Evolutionary conservation across 2,797 vertebrate genomes (phyloP).

Genomic region (Limnodromus scolopaceus): DNA sequence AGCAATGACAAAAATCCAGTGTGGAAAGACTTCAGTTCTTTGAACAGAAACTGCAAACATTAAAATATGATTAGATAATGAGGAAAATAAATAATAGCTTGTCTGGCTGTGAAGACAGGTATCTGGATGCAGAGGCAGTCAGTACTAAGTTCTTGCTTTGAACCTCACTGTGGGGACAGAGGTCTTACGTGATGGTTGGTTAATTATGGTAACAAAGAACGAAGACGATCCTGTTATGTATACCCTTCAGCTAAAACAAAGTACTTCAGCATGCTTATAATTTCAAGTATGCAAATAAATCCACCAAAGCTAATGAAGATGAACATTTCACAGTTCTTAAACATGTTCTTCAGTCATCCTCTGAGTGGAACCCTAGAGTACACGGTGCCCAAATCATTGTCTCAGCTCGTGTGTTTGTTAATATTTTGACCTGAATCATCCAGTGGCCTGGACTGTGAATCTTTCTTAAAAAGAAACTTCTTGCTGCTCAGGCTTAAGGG

Average conservation of each 20-base stretch:
- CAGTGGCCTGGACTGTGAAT: background rate
- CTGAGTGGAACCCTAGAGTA: background rate
- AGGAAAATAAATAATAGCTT: background rate
- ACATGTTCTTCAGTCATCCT: background rate
- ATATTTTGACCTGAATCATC: background rate
- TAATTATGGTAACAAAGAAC: background rate
- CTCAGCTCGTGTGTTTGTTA: accelerated
- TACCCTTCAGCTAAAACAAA: background rate
- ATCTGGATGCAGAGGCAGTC: background rate
- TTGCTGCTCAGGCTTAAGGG: background rate
- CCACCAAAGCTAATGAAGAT: background rate
- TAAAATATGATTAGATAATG: background rate
- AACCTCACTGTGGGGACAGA: background rate
- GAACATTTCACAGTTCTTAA: background rate
- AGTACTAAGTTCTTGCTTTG: background rate
- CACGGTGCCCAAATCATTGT: background rate
- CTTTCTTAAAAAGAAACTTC: background rate
- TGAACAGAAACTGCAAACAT: background rate
- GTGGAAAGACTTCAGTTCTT: background rate
- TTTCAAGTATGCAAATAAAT: background rate
- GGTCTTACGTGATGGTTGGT: background rate
- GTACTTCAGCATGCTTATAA: accelerated
- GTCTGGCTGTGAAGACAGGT: background rate
- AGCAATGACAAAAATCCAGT: background rate
- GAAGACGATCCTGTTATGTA: background rate